These are phyloP conservation scores for Drosophila quadrilineata DNA, from an alignment of 1,140 invertebrate genomes.

Conservation along the genomic window DNA sequence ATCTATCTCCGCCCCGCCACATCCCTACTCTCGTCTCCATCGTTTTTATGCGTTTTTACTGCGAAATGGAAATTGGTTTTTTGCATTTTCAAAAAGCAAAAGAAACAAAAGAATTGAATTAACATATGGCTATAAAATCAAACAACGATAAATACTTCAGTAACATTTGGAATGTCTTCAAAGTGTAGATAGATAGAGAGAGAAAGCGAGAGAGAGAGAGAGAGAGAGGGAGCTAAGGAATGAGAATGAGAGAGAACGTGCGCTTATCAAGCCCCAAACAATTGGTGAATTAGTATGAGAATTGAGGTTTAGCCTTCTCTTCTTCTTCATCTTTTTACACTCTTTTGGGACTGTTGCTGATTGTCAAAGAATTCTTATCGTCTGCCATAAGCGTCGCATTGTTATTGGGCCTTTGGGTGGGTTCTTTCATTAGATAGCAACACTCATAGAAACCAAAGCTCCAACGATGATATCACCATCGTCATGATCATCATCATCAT, in stretches of 20 bases:
- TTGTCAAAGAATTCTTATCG: slow-evolving; percentile 67
- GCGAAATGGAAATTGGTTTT: slow-evolving; percentile 70
- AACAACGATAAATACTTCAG: slow-evolving; percentile 10
- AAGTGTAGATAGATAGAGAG: too few species aligned
- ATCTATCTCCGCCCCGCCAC: slow-evolving; percentile 4
- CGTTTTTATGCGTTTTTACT: slow-evolving; percentile 66
- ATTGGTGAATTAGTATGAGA: slow-evolving; percentile 3
- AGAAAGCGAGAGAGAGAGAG: too few species aligned
- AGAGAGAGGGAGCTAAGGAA: too few species aligned
- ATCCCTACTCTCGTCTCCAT: background rate
- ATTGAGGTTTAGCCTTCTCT: slow-evolving; percentile 19
- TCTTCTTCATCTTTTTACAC: slow-evolving; percentile 9
- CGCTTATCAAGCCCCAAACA: slow-evolving; percentile 47
- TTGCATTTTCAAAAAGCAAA: slow-evolving; percentile 52
- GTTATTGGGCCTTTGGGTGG: slow-evolving; percentile 42
- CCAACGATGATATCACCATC: slow-evolving; percentile 67
- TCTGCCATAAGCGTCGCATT: slow-evolving; percentile 20
- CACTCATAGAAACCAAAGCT: slow-evolving; percentile 48
- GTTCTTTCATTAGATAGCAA: slow-evolving; percentile 51
- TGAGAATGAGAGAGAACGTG: too few species aligned
- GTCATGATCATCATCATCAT: slow-evolving; percentile 53
- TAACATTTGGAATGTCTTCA: slow-evolving; percentile 41
- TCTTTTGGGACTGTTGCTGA: slow-evolving; percentile 24
- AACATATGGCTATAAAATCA: slow-evolving; percentile 54
- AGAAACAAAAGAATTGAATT: slow-evolving; percentile 46